Base-by-base conservation (phyloP, 2,888 invertebrate species). In the Spodoptera picta region DNA sequence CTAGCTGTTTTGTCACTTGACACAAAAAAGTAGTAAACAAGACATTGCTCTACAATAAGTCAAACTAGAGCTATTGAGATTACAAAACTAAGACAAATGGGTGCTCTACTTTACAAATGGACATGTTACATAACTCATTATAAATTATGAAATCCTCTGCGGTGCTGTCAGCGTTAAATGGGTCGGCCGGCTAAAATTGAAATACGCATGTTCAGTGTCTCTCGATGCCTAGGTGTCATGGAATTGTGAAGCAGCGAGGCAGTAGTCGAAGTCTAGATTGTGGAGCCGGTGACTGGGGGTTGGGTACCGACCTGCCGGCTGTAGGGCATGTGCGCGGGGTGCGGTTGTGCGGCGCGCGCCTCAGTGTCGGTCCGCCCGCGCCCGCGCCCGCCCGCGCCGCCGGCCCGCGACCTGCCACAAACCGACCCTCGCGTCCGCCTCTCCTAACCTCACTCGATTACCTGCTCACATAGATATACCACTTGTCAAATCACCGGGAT, bases 321-420 rank as follows among this genome's bases (percentile, higher is more conserved):
- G 65, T 60, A 65, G 63, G 68, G 69, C 50, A 51, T 43, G 75
- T 69, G 77, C 65, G 87, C 84, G 87, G 77, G 77, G 73, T 68
- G 82, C 79, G 88, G 86, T 79, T 72, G 86, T 74, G 89, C 91
- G 91, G 90, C 91, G 92, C 92, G 92, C 92, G 90, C 90, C 85
- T 91, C 93, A 93, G 94, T 94, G 91, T 90, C 84, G 90, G 90
- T 89, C 90, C 91, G 88, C 93, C 91, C 92, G 92, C 92, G 90
- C 92, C 92, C 92, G 91, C 92, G 88, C 91, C 90, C 92, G 89
- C 91, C 90, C 87, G 90, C 90, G 89, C 90, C 86, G 86, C 87
- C 84, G 84, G 87, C 86, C 84, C 87, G 86, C 90, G 90, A 90
- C 91, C 90, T 88, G 90, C 90, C 89, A 89, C 90, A 89, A 87